Evolutionary conservation across 2,888 invertebrate genomes (phyloP), one percentile per base, ranked within the genome.

Genomic region (Drosophila demipolita): DNA sequence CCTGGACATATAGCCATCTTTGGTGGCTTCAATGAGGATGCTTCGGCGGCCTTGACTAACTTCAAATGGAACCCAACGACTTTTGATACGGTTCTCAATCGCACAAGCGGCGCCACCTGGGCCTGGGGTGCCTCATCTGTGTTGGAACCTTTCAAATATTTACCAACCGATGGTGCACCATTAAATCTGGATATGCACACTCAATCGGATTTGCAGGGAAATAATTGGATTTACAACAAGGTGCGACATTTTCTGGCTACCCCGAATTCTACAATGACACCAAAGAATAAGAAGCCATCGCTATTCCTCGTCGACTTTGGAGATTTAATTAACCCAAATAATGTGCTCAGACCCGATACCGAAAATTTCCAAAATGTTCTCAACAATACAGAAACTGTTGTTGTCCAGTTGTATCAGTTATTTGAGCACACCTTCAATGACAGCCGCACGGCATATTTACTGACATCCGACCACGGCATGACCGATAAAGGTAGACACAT

Each of bases 401-500:
- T 99, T 48, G 91, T 94, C 80, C 93, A 95, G 81, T 94, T 96
- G 29, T 96, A 96, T 67, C 83, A 94, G 62, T 75, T 95, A 1
- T 95, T 98, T 70, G 96, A 96, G 83, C 92, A 94, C 17, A 95
- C 94, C 87, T 99, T 96, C 93, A 91, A 96, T 89, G 97, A 98
- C 93, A 94, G 94, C 1, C 94, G 94, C 83, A 99, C 99, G 0
- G 95, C 97, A 1, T 99, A 96, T 92, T 92, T 99, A 48, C 96
- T 99, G 93, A 98, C 99, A 8, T 95, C 99, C 5, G 99, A 99
- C 93, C 99, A 99, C 94, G 99, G 99, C 67, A 99, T 99, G 99
- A 99, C 99, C 23, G 96, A 99, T 93, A 98, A 98, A 97, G 99
- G 99, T 92, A 29, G 29, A 6, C 29, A 29, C 29, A 29, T 29